These are phyloP conservation scores for Drosophila tripunctata DNA, from an alignment of 2,888 invertebrate species.

Conservation along the genomic window DNA sequence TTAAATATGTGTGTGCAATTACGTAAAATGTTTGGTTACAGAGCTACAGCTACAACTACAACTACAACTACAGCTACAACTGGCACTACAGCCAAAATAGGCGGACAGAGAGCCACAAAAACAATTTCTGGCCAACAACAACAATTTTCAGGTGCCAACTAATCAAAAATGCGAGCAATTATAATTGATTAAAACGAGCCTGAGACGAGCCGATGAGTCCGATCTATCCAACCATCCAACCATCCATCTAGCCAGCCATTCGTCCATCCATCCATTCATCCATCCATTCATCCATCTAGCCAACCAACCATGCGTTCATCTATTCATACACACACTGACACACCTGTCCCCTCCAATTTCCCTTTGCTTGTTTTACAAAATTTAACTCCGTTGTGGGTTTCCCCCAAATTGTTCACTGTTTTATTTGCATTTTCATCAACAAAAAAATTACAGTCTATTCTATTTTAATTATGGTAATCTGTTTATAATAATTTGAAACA, in stretches of 20 bases:
- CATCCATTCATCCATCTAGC: neutral
- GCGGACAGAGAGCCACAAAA: conserved; percentile 25
- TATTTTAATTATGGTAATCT: too few relatives aligned
- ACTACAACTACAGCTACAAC: too few relatives aligned
- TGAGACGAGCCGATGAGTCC: conserved; percentile 16
- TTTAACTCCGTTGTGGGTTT: too few relatives aligned
- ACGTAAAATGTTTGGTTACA: conserved; percentile 70
- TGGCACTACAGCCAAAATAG: too few relatives aligned
- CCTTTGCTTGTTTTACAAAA: conserved; percentile 10
- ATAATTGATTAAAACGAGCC: conserved; percentile 74
- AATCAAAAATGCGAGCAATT: conserved; percentile 77
- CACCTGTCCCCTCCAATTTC: too few relatives aligned
- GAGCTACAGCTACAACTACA: neutral
- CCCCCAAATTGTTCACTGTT: too few relatives aligned
- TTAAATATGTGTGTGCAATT: conserved; percentile 76
- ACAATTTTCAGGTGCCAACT: conserved; percentile 73
- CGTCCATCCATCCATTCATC: neutral
- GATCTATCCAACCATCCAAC: neutral
- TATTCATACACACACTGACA: too few relatives aligned
- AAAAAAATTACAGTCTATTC: too few relatives aligned
- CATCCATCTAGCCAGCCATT: neutral
- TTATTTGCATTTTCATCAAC: too few relatives aligned
- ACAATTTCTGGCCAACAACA: conserved; percentile 53
- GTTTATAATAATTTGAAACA: too few relatives aligned
- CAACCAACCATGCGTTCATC: neutral